Evolutionary conservation across 2,888 invertebrate species (phyloP), one percentile per base, ranked within the genome.

Genomic region (Acanthacorydalis orientalis): DNA sequence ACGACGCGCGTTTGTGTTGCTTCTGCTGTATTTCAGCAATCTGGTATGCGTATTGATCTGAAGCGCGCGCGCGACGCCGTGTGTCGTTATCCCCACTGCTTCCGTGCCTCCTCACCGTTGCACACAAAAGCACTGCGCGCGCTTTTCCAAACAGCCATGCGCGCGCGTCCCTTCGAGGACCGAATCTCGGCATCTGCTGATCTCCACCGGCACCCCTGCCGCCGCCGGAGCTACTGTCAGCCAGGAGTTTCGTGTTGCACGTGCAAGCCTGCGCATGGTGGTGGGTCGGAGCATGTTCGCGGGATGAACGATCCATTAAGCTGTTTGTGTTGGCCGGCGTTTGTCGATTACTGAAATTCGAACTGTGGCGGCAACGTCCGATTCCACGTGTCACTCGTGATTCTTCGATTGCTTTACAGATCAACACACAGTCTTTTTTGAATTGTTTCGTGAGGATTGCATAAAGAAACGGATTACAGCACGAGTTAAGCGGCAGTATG

Each of bases 381-480:
- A 89, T 88, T 48, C 88, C 87, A 50, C 87, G 73, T 4, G 88
- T 88, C 10, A 92, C 91, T 44, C 91, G 73, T 35, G 89, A 88
- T 67, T 92, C 95, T 64, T 96, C 95, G 57, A 96, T 90, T 15
- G 93, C 87, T 64, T 93, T 92, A 68, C 93, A 95, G 49, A 95
- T 84, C 63, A 90, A 79, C 3, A 93, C 87, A 68, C 95, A 95
- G 68, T 96, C 95, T 67, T 92, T 91, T 67, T 95, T 95, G 66
- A 95, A 95, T 65, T 95, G 93, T 63, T 96, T 95, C 7, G 96
- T 96, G 59, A 96, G 79, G 56, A 96, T 95, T 45, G 96, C 96
- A 65, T 97, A 97, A 31, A 97, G 76, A 64, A 96, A 96, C 0
- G 97, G 97, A 68, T 97, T 97, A 68, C 95, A 93, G 66, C 95